Base-by-base conservation (phyloP, 1,140 invertebrate species). In the Drosophila hydei region DNA sequence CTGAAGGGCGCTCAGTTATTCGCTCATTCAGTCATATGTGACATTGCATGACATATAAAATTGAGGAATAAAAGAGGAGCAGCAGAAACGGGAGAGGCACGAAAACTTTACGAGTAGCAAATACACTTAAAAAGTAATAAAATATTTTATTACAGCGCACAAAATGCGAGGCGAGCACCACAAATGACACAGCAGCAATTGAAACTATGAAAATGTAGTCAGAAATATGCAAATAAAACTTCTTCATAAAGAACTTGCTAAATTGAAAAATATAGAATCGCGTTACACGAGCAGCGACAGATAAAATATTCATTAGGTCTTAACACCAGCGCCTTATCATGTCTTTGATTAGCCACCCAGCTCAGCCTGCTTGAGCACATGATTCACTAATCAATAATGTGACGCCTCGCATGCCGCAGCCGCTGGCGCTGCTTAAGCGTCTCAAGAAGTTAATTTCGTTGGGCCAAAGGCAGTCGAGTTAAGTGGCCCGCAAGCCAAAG, bases 71-170 rank as follows among this genome's bases (percentile, higher is more conserved):
- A 59, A 40, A 36, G n/a, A 40, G 36, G 25, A 21, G 25, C n/a
- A 61, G 47, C 23, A 62, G 11, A 12, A 0, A 43, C 9, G 27
- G 14, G 42, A 23, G 27, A 11, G 19, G 3, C 23, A 27, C 14
- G 25, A 81, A 77, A 87, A 87, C 63, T 87, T 85, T 87, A 72
- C 64, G 68, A 87, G 83, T 61, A 79, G 62, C 78, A 77, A 83
- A 88, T 77, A 77, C 79, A 88, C 75, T 88, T 81, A 88, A 83
- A 87, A 87, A 87, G 77, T 87, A 87, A 83, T 79, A 88, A 79
- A 76, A 83, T 79, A 83, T 88, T 79, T 81, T 79, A 79, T 83
- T 73, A 59, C 75, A 52, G 62, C 55, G 50, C 55, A 67, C 74
- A 58, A 65, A 77, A 81, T 68, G 45, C n/a, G 68, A 77, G 47